Percentiles rank a stretch among this genome's conserved stretches.
Evolutionary conservation across 2,113 vertebrate genomes (phyloP).

Genomic region (Bolborhynchus lineola): DNA sequence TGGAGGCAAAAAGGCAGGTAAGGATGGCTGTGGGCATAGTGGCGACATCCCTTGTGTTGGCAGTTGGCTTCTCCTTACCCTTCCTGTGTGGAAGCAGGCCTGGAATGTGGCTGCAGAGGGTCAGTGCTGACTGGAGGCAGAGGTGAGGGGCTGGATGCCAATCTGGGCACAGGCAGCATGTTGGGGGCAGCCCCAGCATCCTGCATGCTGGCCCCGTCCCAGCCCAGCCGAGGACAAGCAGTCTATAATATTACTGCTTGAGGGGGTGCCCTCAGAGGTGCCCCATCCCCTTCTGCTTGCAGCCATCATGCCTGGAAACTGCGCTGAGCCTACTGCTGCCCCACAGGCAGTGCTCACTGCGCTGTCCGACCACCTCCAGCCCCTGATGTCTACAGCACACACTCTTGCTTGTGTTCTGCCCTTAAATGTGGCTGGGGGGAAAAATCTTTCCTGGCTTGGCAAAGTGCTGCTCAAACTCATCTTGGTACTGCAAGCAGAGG

Average conservation of each 20-base stretch:
- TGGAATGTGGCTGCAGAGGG: background rate
- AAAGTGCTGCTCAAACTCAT: background rate
- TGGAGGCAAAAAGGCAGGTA: background rate
- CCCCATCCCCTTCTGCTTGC: background rate
- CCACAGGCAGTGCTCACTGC: background rate
- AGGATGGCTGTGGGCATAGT: background rate
- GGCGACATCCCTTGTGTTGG: background rate
- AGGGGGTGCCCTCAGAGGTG: background rate
- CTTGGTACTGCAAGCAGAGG: background rate
- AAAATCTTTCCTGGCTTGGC: background rate
- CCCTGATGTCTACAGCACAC: background rate
- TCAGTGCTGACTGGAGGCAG: background rate
- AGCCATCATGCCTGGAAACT: rapidly evolving
- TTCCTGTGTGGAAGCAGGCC: background rate
- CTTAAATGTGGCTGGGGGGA: background rate
- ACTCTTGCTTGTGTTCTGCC: background rate
- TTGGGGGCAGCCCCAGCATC: background rate
- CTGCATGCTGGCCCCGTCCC: background rate
- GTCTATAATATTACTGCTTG: background rate
- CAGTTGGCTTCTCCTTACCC: background rate
- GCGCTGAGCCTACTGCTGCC: background rate
- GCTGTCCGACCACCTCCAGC: background rate
- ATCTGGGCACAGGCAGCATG: background rate
- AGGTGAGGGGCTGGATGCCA: background rate
- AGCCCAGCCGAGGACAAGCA: background rate